A percentile compares a stretch with the other conserved stretches of the same genome.
Conservation (phyloP, 2,888 invertebrate species). For the Aromia moschata region DNA sequence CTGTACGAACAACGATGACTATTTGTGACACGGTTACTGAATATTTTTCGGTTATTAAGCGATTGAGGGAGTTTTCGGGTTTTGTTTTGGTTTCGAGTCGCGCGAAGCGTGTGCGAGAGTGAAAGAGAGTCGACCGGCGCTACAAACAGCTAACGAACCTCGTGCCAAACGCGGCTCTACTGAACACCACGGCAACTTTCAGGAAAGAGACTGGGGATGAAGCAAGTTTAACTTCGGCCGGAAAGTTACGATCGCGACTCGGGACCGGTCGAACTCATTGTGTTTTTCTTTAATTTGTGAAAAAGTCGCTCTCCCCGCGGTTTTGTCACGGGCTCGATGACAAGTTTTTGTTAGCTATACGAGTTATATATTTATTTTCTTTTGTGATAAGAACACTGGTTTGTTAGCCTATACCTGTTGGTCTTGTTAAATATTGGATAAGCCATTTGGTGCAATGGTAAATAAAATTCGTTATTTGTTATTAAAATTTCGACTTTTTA, state of each 20-base stretch:
- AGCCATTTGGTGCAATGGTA: too few relatives aligned
- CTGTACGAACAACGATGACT: too few relatives aligned
- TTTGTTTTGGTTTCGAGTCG: conserved; percentile 24
- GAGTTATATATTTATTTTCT: too few relatives aligned
- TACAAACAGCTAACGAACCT: conserved; percentile 31
- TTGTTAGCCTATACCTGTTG: too few relatives aligned
- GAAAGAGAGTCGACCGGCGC: conserved; percentile 62
- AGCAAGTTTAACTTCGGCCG: conserved; percentile 40
- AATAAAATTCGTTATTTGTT: too few relatives aligned
- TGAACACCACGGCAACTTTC: conserved; percentile 59
- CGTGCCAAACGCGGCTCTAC: conserved; percentile 50
- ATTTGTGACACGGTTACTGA: not conserved
- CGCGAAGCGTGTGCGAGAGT: conserved; percentile 56
- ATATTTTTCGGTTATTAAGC: not conserved
- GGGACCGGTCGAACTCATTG: conserved; percentile 14
- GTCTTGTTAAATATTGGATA: too few relatives aligned
- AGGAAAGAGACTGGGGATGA: conserved; percentile 51
- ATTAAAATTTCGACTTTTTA: too few relatives aligned
- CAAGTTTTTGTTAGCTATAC: too few relatives aligned
- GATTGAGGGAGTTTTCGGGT: conserved; percentile 2
- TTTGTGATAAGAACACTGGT: too few relatives aligned
- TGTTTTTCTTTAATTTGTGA: conserved; percentile 20
- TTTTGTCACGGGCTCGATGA: not conserved
- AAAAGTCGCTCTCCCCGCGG: conserved; percentile 5
- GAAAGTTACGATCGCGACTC: conserved; percentile 33